Evolutionary conservation across 1,140 invertebrate genomes (phyloP), one percentile per base, ranked within the genome.

Genomic region (Papilio aristodemus): DNA sequence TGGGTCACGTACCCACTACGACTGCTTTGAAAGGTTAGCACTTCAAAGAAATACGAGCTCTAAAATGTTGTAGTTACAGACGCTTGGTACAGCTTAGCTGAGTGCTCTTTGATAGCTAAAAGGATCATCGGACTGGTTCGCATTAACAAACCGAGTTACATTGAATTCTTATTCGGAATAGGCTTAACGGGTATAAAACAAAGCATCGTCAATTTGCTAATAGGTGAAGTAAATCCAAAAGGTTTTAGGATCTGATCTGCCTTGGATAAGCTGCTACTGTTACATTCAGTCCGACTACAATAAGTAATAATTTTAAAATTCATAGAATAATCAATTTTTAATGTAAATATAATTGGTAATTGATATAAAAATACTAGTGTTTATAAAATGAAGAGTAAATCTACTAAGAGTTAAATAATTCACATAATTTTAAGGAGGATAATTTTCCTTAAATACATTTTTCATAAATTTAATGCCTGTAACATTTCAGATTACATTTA

Each of bases 31-130:
- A 54, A 54, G 46, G 17, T 54, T 22, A 22, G 19, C 46, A 54
- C 46, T 54, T 54, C 46, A 54, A 54, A 54, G 46, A 54, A 22
- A 25, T 54, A 54, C 19, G 46, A 54, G 46, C 19, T 22, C 41
- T 54, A 25, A 54, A 54, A 54, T 54, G 22, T 54, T 25, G 46
- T 54, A 54, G 46, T 54, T 54, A 25, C 46, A 22, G 19, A 54
- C 46, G 17, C 46, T 22, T 11, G 17, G 46, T 13, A 25, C 17
- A 54, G 19, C 19, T 54, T 25, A 54, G 19, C 46, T 54, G 22
- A 54, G 19, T 22, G 46, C 46, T 54, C 46, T 54, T 54, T 54
- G 3, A 46, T 46, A 46, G 19, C 43, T 46, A 46, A 54, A 54
- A 54, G 46, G 46, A 54, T 54, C 46, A 54, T 54, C 19, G 46